Base-by-base conservation (phyloP, 2,888 invertebrate genomes). In the Perithous albicinctus region DNA sequence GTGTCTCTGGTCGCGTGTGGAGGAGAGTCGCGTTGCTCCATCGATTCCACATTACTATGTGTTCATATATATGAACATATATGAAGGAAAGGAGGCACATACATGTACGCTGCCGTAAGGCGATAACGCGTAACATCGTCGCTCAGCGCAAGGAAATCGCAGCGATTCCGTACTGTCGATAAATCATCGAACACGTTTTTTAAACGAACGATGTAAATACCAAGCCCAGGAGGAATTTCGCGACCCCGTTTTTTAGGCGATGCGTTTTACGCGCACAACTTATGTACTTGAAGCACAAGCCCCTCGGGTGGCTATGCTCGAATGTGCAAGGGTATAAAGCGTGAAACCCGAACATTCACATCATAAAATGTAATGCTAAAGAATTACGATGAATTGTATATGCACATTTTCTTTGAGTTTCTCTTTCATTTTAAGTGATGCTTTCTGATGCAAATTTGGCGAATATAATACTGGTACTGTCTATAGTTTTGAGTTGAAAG, bases 151-250 rank as follows among this genome's bases (percentile, higher is more conserved):
- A 32, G 20, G 64, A 66, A 75, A 75, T 77, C 70, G 51, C 69
- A 61, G 29, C 59, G 32, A 23, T 79, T 74, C 61, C 61, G 29
- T 38, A 15, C 18, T 1, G 43, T 54, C 79, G 79, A 79, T 79
- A 79, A 79, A 79, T 79, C 79, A 74, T 79, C 54, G 54, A 67
- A 74, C n/a, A n/a, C 69, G 43, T 79, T 79, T 69, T 79, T 64
- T 51, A 63, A 54, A 38, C 29, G 63, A 77, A 59, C 41, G 61
- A n/a, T 66, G 67, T 67, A 73, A 59, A 78, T 20, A 32, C 7
- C 20, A 35, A 67, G 78, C 73, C n/a, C 73, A 41, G 48, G 61
- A 78, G 78, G 73, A 78, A 78, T 73, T 78, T 67, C 66, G 43
- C 69, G 69, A 74, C 67, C 74, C 74, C 63, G 29, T 78, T 73